These are phyloP conservation scores for Diachasma alloeum DNA, from an alignment of 1,140 invertebrate species.

Conservation along the genomic window DNA sequence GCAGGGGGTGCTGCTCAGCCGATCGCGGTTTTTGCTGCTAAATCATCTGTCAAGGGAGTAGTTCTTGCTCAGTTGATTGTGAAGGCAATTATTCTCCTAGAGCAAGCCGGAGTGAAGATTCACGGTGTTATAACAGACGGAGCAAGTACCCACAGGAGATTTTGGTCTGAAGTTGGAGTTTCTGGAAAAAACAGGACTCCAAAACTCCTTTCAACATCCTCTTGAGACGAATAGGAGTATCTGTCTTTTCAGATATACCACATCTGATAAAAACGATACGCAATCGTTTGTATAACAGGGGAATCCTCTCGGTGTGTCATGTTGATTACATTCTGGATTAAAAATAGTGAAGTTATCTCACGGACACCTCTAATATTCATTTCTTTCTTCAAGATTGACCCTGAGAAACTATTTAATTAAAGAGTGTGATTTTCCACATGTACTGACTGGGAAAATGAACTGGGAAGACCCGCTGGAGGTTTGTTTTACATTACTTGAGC, in stretches of 20 bases:
- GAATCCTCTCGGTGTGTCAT: too few relatives aligned
- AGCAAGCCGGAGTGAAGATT: conserved; percentile 10
- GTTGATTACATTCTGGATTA: too few relatives aligned
- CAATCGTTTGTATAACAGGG: too few relatives aligned
- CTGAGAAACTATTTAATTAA: too few relatives aligned
- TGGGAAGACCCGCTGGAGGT: too few relatives aligned
- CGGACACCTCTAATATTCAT: too few relatives aligned
- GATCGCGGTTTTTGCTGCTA: conserved; percentile 19
- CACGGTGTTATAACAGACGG: conserved; percentile 19
- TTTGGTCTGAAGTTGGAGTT: conserved; percentile 8
- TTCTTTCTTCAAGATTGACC: too few relatives aligned
- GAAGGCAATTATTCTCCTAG: conserved; percentile 15
- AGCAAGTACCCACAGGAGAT: conserved; percentile 8
- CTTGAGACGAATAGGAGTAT: conserved; percentile 6
- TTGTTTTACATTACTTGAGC: too few relatives aligned
- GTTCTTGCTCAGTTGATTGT: neutral
- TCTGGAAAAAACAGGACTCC: neutral
- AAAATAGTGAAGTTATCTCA: too few relatives aligned
- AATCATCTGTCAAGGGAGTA: neutral
- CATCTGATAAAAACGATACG: too few relatives aligned
- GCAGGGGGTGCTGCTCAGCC: neutral
- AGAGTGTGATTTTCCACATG: too few relatives aligned
- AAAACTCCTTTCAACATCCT: conserved; percentile 12
- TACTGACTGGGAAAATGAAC: too few relatives aligned
- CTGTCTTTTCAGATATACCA: neutral